Conservation (phyloP, 2,797 vertebrate species). For the Cyclopterus lumpus region DNA sequence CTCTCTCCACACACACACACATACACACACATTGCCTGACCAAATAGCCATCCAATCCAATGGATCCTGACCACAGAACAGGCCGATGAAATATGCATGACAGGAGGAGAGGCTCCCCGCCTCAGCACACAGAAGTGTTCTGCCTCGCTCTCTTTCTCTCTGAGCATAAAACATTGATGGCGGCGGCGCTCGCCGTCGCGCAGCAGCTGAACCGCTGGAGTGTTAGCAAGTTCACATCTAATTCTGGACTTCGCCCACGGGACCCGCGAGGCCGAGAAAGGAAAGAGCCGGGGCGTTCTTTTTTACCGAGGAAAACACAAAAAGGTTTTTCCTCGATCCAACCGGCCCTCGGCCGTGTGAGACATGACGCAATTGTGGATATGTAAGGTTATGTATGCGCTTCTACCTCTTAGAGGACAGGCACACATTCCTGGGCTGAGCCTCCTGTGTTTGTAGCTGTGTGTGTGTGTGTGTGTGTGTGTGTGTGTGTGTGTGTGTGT, state of each 20-base stretch:
- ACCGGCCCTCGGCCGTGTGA: background rate
- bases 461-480: no score
- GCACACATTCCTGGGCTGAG: conserved; percentile 3
- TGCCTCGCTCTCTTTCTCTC: conserved; percentile 47
- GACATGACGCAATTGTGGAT: conserved; percentile 11
- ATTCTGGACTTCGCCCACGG: conserved; percentile 65
- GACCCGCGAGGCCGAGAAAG: conserved; percentile 45
- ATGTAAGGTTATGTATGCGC: conserved; percentile 17
- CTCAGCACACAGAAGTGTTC: conserved; percentile 61
- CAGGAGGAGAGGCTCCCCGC: conserved; percentile 59
- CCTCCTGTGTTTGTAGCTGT: background rate
- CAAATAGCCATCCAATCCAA: conserved; percentile 48
- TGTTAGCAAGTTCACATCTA: conserved; percentile 73
- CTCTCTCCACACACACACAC: background rate
- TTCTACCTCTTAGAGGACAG: background rate
- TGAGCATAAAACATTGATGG: conserved; percentile 78
- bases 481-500: no score
- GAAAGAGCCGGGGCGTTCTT: conserved; percentile 23
- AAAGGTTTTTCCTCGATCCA: conserved; percentile 48
- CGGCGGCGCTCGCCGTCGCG: conserved; percentile 12
- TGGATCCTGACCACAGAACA: conserved; percentile 69
- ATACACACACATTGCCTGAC: conserved; percentile 1
- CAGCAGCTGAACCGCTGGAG: conserved; percentile 48
- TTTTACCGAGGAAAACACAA: conserved; percentile 36
- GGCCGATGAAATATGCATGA: conserved; percentile 80